Percentiles rank a stretch among this genome's conserved stretches.
phyloP scores from a whole-genome alignment of 2,113 vertebrate species.

The Vulpes ferrilata region DNA sequence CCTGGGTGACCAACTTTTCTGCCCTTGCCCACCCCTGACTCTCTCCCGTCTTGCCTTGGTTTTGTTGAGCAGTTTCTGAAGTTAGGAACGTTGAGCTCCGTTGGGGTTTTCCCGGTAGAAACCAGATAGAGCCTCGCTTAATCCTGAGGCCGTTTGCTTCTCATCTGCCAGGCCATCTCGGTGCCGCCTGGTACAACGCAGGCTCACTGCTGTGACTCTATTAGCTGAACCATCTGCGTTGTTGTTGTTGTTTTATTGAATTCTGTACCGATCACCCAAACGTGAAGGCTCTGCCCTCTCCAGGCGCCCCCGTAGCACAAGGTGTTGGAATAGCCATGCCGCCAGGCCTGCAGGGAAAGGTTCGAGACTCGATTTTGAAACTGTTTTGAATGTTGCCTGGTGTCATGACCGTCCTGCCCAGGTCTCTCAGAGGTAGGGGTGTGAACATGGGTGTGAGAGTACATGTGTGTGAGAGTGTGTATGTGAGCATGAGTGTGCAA shows the following conservation, averaged over 20 bases:
- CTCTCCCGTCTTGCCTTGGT: constrained; percentile 46
- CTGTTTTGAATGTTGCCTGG: constrained; percentile 43
- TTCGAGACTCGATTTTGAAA: background rate
- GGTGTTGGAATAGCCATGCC: background rate
- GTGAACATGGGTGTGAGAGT: background rate
- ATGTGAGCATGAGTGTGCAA: too few species aligned
- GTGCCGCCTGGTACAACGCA: constrained; percentile 74
- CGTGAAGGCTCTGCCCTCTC: constrained; percentile 5
- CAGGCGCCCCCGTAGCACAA: background rate
- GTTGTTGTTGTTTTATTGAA: constrained; percentile 29
- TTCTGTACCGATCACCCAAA: constrained; percentile 2
- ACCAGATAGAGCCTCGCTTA: constrained; percentile 24
- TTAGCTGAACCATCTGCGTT: constrained; percentile 78
- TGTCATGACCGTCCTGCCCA: background rate
- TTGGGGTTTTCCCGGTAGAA: constrained; percentile 15
- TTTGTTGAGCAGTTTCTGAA: constrained; percentile 63
- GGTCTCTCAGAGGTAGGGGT: background rate
- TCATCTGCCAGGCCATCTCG: constrained; percentile 50
- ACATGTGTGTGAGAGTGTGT: background rate
- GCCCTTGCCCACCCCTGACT: accelerated
- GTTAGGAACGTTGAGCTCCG: constrained; percentile 43
- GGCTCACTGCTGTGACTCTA: constrained; percentile 78
- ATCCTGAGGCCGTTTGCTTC: constrained; percentile 39
- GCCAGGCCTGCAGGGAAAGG: background rate
- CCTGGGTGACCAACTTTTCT: background rate